Base-by-base conservation (phyloP, 1,140 invertebrate genomes). In the Zophobas morio region DNA sequence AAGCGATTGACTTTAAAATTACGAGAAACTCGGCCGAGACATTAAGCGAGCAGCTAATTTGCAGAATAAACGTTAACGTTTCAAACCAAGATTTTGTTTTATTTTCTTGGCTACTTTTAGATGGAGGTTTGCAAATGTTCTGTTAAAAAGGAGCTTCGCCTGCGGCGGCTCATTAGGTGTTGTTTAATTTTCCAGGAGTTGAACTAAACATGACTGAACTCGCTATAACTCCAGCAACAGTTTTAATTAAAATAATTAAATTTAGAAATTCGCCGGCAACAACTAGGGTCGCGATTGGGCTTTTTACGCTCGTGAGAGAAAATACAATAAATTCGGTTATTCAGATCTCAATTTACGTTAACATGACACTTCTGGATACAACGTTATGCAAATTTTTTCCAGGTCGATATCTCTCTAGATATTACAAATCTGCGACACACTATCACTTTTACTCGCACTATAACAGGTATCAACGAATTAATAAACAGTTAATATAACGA, bases 191-290 rank as follows among this genome's bases (percentile, higher is more conserved):
- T 46, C 42, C 3, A 46, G 3, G 42, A 2, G 42, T n/a, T n/a
- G n/a, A n/a, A n/a, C n/a, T n/a, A n/a, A n/a, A n/a, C n/a, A n/a
- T n/a, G n/a, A n/a, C n/a, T n/a, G n/a, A n/a, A n/a, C n/a, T n/a
- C n/a, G n/a, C n/a, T n/a, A n/a, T n/a, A 6, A 46, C 42, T 3
- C 42, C 2, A 46, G 42, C 42, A 6, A 46, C 42, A 46, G 42
- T 6, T 46, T 46, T 46, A 46, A 46, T 46, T 46, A 46, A 46
- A 46, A 46, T 46, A 46, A 46, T 46, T 46, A 46, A 46, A 46
- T 3, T 46, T 46, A 46, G n/a, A n/a, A n/a, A n/a, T n/a, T n/a
- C n/a, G n/a, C n/a, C n/a, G n/a, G n/a, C n/a, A n/a, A n/a, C n/a
- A n/a, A n/a, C n/a, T n/a, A n/a, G n/a, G n/a, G n/a, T n/a, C n/a